A percentile compares a stretch with the other conserved stretches of the same genome.
These are phyloP conservation scores for Ia io DNA, from an alignment of 2,113 vertebrate species.

Conservation along the genomic window DNA sequence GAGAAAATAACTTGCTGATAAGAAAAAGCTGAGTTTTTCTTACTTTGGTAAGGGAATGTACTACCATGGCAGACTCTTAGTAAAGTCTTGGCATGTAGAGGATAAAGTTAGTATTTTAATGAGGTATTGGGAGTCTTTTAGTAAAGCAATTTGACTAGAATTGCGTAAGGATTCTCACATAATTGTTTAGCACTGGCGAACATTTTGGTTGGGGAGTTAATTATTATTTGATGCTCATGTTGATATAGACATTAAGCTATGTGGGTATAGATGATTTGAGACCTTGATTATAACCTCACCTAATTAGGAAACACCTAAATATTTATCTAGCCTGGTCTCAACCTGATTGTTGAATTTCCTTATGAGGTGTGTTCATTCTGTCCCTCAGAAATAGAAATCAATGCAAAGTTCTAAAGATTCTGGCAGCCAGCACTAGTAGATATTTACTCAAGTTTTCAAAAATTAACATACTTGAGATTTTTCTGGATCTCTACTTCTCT, in stretches of 20 bases:
- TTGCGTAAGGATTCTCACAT: not conserved
- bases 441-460: not conserved
- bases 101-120: not conserved
- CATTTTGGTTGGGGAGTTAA: not conserved
- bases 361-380: not conserved
- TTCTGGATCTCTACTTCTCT: not conserved
- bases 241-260: not conserved
- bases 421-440: not conserved
- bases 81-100: not conserved
- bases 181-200: not conserved
- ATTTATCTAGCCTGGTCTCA: not conserved
- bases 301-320: not conserved
- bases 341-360: not conserved
- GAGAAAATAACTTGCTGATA: not conserved
- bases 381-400: not conserved
- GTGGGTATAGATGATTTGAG: not conserved
- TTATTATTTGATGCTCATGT: not conserved
- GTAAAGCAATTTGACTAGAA: not conserved
- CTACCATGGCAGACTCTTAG: not conserved
- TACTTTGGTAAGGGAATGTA: not conserved
- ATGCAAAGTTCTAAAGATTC: not conserved
- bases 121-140: not conserved
- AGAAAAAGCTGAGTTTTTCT: not conserved
- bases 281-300: not conserved
- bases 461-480: not conserved